Evolutionary conservation across 2,113 vertebrate species (phyloP), one percentile per base, ranked within the genome.

Genomic region (Chaetodon trifascialis): DNA sequence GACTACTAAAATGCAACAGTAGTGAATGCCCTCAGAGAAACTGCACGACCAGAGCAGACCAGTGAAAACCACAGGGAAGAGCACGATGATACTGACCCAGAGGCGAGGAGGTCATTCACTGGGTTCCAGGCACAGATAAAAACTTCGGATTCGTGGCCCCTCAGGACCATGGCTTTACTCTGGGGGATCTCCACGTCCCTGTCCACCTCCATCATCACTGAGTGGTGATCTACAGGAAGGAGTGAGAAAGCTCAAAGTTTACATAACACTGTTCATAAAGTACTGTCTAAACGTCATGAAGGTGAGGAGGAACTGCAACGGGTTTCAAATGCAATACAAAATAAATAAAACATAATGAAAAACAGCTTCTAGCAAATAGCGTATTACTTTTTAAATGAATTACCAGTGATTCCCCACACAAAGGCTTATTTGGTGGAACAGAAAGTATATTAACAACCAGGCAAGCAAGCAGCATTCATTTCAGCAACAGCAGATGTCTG

Each of bases 121-220:
- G 98, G 98, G 93, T 99, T 99, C 98, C 98, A 99, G 95, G 98
- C 98, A 93, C 98, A 99, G 94, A 99, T 99, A 92, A 99, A 99
- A 56, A 99, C 98, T 88, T 99, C 98, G 0, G 98, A 99, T 84
- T 99, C 98, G 25, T 99, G 98, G 85, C 98, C 98, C 86, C 98
- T 95, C 84, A 99, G 94, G 86, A 99, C 98, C 94, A 99, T 98
- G 78, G 98, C 98, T 95, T 99, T 99, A 91, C 96, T 99, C 79
- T 98, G 96, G 84, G 98, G 98, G 89, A 99, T 99, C 93, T 99
- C 98, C 74, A 99, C 98, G 73, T 99, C 97, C 58, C 96, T 95
- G 74, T 99, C 98, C 82, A 99, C 97, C 93, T 99, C 98, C 98
- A 99, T 99, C 97, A 99, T 97, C 83, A 99, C 98, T 2, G 96